Evolutionary conservation across 2,888 invertebrate species (phyloP).

Genomic region (Metallyticus violacea): DNA sequence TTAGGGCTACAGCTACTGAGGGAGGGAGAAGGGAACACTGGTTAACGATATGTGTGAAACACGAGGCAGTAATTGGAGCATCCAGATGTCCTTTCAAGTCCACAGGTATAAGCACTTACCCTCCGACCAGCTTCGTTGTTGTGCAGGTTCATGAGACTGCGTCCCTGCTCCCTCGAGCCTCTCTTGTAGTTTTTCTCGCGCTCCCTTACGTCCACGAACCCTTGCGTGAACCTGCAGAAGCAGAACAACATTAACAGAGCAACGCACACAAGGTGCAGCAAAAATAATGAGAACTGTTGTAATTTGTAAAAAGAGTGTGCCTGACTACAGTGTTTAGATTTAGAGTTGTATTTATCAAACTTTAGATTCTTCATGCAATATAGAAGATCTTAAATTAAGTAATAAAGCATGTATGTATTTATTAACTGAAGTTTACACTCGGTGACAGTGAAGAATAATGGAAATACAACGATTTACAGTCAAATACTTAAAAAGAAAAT

Average conservation of each 20-base stretch:
- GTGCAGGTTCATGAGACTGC: constrained; percentile 93
- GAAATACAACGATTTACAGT: too few relatives aligned
- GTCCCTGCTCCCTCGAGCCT: constrained; percentile 77
- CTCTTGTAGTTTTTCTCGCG: constrained; percentile 70
- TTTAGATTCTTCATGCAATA: too few relatives aligned
- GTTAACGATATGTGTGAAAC: neutral
- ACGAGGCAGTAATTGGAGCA: neutral
- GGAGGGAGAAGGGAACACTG: too few relatives aligned
- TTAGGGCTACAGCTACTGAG: neutral
- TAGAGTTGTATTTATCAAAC: too few relatives aligned
- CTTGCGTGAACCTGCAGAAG: constrained; percentile 76
- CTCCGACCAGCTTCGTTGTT: constrained; percentile 97
- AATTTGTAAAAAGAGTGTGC: neutral
- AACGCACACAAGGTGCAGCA: neutral
- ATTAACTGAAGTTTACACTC: too few relatives aligned
- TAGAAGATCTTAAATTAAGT: too few relatives aligned
- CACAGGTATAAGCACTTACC: constrained; percentile 57
- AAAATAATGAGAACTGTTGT: neutral
- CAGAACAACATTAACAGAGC: neutral
- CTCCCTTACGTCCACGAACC: constrained; percentile 91
- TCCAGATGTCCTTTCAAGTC: neutral
- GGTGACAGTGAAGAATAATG: too few relatives aligned
- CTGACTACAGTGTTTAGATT: too few relatives aligned
- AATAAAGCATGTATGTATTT: too few relatives aligned
- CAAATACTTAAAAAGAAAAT: too few relatives aligned